These are phyloP conservation scores for Bubo bubo DNA, from an alignment of 2,113 vertebrate species.

Conservation along the genomic window DNA sequence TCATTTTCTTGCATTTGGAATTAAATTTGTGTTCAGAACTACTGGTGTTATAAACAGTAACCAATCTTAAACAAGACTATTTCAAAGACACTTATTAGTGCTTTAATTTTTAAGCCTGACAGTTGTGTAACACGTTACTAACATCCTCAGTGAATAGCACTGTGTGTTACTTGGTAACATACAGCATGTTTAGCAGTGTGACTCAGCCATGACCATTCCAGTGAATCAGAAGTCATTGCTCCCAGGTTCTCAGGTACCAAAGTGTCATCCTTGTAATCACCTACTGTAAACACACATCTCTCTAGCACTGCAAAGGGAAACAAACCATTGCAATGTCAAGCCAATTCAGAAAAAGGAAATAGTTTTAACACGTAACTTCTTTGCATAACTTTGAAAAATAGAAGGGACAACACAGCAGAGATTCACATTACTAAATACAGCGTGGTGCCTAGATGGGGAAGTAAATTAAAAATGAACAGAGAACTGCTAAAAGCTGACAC, in stretches of 20 bases:
- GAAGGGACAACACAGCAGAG: not conserved
- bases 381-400: conserved; percentile 1
- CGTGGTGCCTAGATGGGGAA: not conserved
- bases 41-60: not conserved
- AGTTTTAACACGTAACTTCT: not conserved
- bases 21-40: not conserved
- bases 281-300: not conserved
- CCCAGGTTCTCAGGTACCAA: not conserved
- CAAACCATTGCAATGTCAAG: not conserved
- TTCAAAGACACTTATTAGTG: not conserved
- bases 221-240: not conserved
- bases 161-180: not conserved
- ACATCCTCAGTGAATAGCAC: not conserved
- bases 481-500: not conserved
- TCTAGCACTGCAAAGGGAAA: not conserved
- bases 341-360: not conserved
- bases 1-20: not conserved
- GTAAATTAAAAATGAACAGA: conserved; percentile 19
- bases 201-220: accelerated
- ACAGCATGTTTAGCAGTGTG: not conserved
- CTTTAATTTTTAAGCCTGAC: not conserved
- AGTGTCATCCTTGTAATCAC: not conserved
- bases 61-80: not conserved
- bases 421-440: not conserved
- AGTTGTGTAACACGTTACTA: not conserved